Base-by-base conservation (phyloP, 2,113 vertebrate species). In the Cinclus cinclus region DNA sequence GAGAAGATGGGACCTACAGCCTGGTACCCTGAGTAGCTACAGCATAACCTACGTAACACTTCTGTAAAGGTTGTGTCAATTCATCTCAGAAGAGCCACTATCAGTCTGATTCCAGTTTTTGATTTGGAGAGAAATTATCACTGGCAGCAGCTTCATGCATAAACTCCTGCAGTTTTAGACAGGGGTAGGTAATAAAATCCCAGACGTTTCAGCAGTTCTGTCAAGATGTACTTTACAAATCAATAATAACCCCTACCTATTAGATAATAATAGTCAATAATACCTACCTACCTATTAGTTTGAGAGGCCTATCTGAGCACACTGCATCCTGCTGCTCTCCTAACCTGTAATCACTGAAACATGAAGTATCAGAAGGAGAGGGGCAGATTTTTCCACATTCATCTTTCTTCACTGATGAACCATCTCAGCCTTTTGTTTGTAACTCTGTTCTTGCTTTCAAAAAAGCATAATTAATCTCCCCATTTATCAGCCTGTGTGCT, bases 221-320 rank as follows among this genome's bases (percentile, higher is more conserved):
- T 79, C 30, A 79, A 87, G 78, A 83, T 28, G 50, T 77, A 77
- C 55, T 83, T 83, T 28, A 79, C 25, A 88, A 90, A 88, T 68
- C 88, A 92, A 6, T 87, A 74, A 58, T 7, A 33, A 27, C 11
- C 49, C 35, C 31, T 1, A 44, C 31, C 4, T 77, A 44, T 77
- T 60, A 69, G 33, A 11, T 46, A 60, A 77, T 69, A 86, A 77
- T 37, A 68, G 14, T 5, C 27, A 68, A 37, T 52, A 77, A 60
- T 19, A 77, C 1, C 55, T 69, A 87, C 37, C 15, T 78, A 74
- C 7, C 46, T 89, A 63, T 87, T 85, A 68, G 44, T 44, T 67
- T 60, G 28, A 95, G 65, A 85, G 23, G 64, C 15, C 33, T 46
- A 39, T 68, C 18, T 63, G 52, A 94, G 47, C 30, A 62, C 2